Evolutionary conservation across 2,113 vertebrate genomes (phyloP), one percentile per base, ranked within the genome.

Genomic region (Pungitius pungitius): DNA sequence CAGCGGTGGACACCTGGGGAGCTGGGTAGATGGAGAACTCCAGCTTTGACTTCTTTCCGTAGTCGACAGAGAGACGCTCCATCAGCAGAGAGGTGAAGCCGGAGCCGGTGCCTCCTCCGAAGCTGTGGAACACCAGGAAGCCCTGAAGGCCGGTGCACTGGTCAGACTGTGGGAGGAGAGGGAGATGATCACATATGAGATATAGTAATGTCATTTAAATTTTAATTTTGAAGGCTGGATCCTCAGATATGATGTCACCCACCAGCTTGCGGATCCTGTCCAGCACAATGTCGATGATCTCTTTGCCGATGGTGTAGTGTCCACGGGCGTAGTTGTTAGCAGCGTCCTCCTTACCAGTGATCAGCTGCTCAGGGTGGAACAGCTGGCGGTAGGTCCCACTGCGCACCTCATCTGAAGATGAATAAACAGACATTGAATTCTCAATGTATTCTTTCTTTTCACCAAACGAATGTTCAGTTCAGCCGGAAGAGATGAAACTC

Each of bases 1-100:
- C 33, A 8, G 33, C 33, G 1, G 94, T 95, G 80, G 94, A 95
- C 70, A 95, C 93, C 76, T 94, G 93, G 18, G 93, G 93, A 43
- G 93, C 94, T 35, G 94, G 92, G 83, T 95, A 95, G 84, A 94
- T 94, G 80, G 93, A 94, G 86, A 94, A 94, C 86, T 95, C 95
- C 89, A 95, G 93, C 92, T 96, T 96, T 85, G 95, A 96, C 89
- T 96, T 94, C 91, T 94, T 95, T 87, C 95, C 96, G 0, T 97
- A 98, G 62, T 97, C 96, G 0, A 96, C 85, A 9, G 97, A 99
- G 65, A 99, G 95, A 40, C 95, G 95, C 73, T 98, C 96, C 97
- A 98, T 97, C 83, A 98, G 91, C 68, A 98, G 87, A 72, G 97
- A 97, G 78, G 92, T 93, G 90, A 93, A 93, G 79, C 92, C 91